A percentile compares a stretch with the other conserved stretches of the same genome.
Evolutionary conservation across 2,113 vertebrate species (phyloP).

Genomic region (Cygnus buccinator): DNA sequence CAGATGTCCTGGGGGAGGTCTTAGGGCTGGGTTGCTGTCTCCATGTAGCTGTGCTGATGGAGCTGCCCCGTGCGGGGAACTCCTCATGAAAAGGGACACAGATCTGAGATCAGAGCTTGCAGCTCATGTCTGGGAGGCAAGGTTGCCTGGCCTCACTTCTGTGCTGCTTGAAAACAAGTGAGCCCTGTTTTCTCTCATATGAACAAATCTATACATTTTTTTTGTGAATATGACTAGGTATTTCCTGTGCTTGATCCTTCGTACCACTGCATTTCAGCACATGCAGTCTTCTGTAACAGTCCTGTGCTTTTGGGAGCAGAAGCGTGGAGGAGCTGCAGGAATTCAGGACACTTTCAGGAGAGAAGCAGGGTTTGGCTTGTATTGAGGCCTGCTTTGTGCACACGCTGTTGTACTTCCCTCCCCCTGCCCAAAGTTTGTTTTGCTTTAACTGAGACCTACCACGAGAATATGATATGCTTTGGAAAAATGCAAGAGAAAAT

Average conservation of each 20-base stretch:
- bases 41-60: background rate
- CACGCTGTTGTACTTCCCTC: background rate
- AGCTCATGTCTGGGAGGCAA: background rate
- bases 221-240: background rate
- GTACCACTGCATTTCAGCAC: background rate
- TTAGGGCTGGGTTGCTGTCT: background rate
- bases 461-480: background rate
- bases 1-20: background rate
- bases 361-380: background rate
- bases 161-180: background rate
- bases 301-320: background rate
- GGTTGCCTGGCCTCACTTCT: background rate
- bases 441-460: background rate
- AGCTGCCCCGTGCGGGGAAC: background rate
- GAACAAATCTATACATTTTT: background rate
- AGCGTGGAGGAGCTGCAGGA: background rate
- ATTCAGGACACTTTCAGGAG: background rate
- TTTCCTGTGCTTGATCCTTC: background rate
- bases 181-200: background rate
- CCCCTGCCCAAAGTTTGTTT: background rate
- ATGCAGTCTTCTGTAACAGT: rapidly evolving
- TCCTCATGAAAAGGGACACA: background rate
- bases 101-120: background rate
- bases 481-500: background rate
- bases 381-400: background rate